Base-by-base conservation (phyloP, 2,888 invertebrate species). In the Drosophila picticornis region DNA sequence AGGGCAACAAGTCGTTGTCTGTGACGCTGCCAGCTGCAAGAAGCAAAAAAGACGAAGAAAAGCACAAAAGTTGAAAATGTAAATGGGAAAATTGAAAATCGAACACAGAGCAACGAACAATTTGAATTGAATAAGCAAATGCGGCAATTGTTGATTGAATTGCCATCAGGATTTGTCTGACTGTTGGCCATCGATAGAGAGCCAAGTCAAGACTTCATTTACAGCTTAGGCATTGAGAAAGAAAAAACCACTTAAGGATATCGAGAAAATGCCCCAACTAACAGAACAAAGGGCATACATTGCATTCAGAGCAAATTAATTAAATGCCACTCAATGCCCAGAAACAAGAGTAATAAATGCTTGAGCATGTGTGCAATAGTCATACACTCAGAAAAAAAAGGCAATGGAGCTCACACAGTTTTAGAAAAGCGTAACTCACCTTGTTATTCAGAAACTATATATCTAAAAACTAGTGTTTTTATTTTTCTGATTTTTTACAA, bases 241-340 rank as follows among this genome's bases (percentile, higher is more conserved):
- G n/a, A 11, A 53, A 60, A 68, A 59, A 52, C 46, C 71, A 70
- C 78, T 80, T 75, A 50, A 52, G 57, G 63, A 57, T 69, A 67
- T 78, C 61, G 62, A 62, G 32, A 58, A 64, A 75, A 48, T 52
- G n/a, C 53, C 27, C 7, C 40, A 40, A 10, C 22, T 10, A 22
- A 10, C 46, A 43, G 58, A 59, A 58, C 51, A 69, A 61, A 62
- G 38, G 25, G 25, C 48, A 51, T 31, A 38, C 56, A 74, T 59
- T 66, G 68, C 70, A 76, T 72, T 78, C 70, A 78, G 59, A 74
- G 77, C 72, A 85, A 90, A 85, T 90, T 88, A 88, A 88, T 88
- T 90, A 88, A 90, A 90, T 83, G 87, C 88, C 87, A 88, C 86
- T 88, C 87, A 83, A 80, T 64, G 65, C 64, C 63, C 34, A 32